Evolutionary conservation across 2,888 invertebrate species (phyloP).

Genomic region (Oxytorus armatus): DNA sequence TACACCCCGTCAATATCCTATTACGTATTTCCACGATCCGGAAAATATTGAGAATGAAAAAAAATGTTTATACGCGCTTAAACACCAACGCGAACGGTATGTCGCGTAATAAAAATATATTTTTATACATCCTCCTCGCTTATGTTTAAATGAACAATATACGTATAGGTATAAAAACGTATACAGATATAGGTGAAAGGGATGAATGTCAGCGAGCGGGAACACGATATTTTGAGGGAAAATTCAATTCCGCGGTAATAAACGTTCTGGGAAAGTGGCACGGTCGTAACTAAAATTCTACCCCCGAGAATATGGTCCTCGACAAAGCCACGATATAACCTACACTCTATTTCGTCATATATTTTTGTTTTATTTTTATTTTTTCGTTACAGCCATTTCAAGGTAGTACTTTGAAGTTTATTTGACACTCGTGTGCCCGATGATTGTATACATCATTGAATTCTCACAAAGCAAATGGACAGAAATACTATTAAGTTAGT

Average conservation of each 20-base stretch:
- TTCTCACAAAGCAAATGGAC: no score
- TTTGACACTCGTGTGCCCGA: no score
- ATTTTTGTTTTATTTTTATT: no score
- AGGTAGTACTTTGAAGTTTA: no score
- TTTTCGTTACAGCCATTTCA: no score
- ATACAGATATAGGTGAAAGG: not conserved
- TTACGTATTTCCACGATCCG: constrained; percentile 1
- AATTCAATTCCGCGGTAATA: constrained; percentile 57
- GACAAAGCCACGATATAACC: not conserved
- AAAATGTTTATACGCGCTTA: constrained; percentile 35
- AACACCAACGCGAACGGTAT: no score
- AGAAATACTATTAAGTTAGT: no score
- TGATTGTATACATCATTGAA: no score
- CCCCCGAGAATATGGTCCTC: constrained; percentile 19
- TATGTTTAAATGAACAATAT: not conserved
- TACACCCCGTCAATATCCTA: constrained; percentile 14
- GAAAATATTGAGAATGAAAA: constrained; percentile 23
- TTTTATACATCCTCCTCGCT: not conserved
- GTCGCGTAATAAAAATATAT: no score
- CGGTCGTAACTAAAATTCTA: constrained; percentile 58
- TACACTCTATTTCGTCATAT: constrained; percentile 14
- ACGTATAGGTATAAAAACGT: no score
- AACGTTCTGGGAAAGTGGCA: constrained; percentile 44
- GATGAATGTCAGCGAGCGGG: constrained; percentile 26
- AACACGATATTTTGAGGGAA: constrained; percentile 43